phyloP scores from a whole-genome alignment of 2,888 invertebrate species.

The Creontiades dilutus region DNA sequence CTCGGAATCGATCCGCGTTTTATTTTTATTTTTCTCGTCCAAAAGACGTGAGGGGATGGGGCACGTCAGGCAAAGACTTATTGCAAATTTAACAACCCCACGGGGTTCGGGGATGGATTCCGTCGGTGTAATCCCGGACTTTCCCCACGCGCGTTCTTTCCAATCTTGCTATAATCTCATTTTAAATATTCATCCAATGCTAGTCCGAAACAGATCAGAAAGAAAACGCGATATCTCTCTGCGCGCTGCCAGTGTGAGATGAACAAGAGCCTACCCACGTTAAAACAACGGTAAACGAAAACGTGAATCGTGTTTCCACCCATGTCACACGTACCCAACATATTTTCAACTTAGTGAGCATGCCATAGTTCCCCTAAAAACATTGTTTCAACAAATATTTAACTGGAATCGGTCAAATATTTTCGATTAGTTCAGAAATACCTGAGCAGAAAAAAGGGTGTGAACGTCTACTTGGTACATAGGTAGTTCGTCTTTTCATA shows the following conservation, averaged over 20 bases:
- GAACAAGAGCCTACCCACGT: background rate
- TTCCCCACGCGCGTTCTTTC: background rate
- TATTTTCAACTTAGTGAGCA: too few species aligned
- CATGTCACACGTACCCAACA: too few species aligned
- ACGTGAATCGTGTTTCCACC: background rate
- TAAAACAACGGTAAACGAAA: background rate
- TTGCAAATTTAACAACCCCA: constrained; percentile 51
- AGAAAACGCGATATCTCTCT: constrained; percentile 8
- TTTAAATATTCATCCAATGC: constrained; percentile 41
- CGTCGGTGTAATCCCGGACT: constrained; percentile 46
- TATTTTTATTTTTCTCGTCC: background rate
- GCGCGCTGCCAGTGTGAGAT: background rate
- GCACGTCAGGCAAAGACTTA: constrained; percentile 21
- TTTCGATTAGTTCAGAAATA: too few species aligned
- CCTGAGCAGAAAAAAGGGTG: too few species aligned
- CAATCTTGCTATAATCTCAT: constrained; percentile 54
- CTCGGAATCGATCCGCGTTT: background rate
- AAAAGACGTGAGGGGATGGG: background rate
- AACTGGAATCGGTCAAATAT: too few species aligned
- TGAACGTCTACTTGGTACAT: too few species aligned
- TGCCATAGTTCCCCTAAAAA: too few species aligned
- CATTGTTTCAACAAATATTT: too few species aligned
- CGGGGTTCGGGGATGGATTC: constrained; percentile 46
- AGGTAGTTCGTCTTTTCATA: too few species aligned
- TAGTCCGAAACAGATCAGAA: constrained; percentile 30